phyloP scores from a whole-genome alignment of 2,797 vertebrate genomes.

The Tenualosa thibaudeaui region DNA sequence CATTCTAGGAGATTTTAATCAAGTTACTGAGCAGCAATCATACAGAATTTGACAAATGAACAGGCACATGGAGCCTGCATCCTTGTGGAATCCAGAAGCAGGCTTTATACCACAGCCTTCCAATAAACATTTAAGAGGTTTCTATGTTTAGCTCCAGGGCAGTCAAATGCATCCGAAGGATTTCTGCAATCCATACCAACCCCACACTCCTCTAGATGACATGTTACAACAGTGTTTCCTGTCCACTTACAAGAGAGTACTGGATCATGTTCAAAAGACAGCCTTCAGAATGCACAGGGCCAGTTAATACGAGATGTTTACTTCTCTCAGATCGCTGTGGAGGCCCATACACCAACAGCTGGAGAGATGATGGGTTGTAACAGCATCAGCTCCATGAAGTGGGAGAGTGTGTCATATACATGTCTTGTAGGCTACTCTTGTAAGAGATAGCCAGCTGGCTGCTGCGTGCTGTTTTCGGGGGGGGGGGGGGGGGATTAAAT shows the following conservation, averaged over 20 bases:
- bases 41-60: slow-evolving; percentile 40
- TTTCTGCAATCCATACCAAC: not conserved
- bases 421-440: slow-evolving; percentile 14
- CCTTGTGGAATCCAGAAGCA: not conserved
- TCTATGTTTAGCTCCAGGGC: not conserved
- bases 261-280: not conserved
- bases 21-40: slow-evolving; percentile 42
- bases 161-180: not conserved
- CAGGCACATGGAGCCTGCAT: slow-evolving; percentile 27
- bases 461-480: slow-evolving; percentile 40
- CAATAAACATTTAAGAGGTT: not conserved
- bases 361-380: not conserved
- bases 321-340: not conserved
- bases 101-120: slow-evolving; percentile 20
- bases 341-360: not conserved
- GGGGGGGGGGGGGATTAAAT: slow-evolving; percentile 55
- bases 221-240: not conserved
- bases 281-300: not conserved
- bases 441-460: slow-evolving; percentile 30
- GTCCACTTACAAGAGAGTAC: not conserved
- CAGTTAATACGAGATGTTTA: not conserved
- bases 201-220: not conserved
- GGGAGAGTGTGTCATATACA: not conserved
- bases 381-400: not conserved
- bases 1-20: slow-evolving; percentile 39